Conservation (phyloP, 2,797 vertebrate species). For the Schizopygopsis pylzovi region DNA sequence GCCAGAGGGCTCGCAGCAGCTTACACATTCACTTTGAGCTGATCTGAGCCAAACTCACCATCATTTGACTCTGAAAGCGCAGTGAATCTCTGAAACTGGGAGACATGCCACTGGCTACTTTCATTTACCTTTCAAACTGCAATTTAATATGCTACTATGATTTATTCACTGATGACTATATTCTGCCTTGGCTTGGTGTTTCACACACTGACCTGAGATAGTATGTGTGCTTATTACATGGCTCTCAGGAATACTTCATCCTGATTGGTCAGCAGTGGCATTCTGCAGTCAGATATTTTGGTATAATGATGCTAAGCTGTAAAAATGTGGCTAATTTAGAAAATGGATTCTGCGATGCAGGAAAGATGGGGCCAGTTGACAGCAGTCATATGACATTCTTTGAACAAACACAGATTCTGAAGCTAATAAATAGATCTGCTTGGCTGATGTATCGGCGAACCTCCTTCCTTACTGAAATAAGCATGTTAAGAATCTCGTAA, state of each 20-base stretch:
- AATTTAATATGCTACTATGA: slow-evolving; percentile 22
- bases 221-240: slow-evolving; percentile 8
- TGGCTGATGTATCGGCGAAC: neutral
- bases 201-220: slow-evolving; percentile 15
- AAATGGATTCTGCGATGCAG: neutral
- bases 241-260: slow-evolving; percentile 11
- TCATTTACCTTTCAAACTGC: slow-evolving; percentile 35
- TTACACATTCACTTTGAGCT: slow-evolving; percentile 36
- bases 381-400: neutral
- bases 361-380: neutral
- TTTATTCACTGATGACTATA: slow-evolving; percentile 35
- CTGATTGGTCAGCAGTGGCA: neutral
- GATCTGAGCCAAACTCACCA: slow-evolving; percentile 33
- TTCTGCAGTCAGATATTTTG: slow-evolving; percentile 3
- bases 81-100: slow-evolving; percentile 26
- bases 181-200: slow-evolving; percentile 26
- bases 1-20: slow-evolving; percentile 56
- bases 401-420: neutral
- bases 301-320: neutral
- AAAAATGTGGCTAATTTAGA: neutral
- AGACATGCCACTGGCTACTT: slow-evolving; percentile 35
- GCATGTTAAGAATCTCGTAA: neutral
- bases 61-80: slow-evolving; percentile 22
- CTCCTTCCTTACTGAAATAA: neutral
- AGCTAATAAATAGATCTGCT: neutral